Base-by-base conservation (phyloP, 2,888 invertebrate genomes). In the Operophtera brumata region DNA sequence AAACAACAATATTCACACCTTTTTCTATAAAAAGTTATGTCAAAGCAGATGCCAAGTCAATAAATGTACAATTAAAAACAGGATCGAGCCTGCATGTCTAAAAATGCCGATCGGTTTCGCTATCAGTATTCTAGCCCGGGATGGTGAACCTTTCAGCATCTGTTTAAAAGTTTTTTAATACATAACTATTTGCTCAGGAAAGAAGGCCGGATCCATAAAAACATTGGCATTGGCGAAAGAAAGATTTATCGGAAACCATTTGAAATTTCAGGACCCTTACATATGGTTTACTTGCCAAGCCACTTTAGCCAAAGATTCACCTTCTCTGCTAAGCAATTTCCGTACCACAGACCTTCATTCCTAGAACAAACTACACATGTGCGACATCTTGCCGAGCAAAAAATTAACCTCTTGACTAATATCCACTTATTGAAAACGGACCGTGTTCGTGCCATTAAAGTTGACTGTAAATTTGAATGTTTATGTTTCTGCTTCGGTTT, bases 321-420 rank as follows among this genome's bases (percentile, higher is more conserved):
- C 6, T 13, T 42, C 26, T 42, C 45, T 47, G 39, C 26, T 34
- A 36, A 59, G 61, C 58, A 54, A 47, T 58, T 44, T 65, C 60
- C 57, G 64, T 77, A 71, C 87, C 83, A 76, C 83, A 85, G 71
- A 70, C 59, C 61, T 58, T 71, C 71, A 69, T 86, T 88, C 86
- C 78, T 83, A 86, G 86, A 86, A 87, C 73, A 75, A 58, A 76
- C 65, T 26, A 65, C 84, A 87, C 79, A 77, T 85, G 86, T 71
- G 66, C 51, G 62, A 66, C 81, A 84, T 78, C 76, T 80, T 83
- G 61, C 49, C 53, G 65, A 68, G 73, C 80, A 80, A 79, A 82
- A 76, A 75, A 69, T 65, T 70, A 67, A 47, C 47, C 43, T 51
- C 72, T 73, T 71, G 66, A 69, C 63, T 70, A 69, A 65, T 65